Base-by-base conservation (phyloP, 1,140 invertebrate species). In the Cydia amplana region DNA sequence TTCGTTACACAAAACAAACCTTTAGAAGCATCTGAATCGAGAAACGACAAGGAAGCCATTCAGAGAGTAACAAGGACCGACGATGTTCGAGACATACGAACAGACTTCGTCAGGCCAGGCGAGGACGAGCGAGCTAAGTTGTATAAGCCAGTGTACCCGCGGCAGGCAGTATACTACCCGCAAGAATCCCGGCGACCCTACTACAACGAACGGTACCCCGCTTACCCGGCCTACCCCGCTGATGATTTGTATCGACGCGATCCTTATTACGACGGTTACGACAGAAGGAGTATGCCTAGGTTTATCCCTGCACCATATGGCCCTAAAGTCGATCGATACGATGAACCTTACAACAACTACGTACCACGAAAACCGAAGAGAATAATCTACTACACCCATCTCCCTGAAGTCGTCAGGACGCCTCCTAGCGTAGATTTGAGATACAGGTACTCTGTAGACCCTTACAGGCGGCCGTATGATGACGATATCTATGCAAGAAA, bases 1-100 rank as follows among this genome's bases (percentile, higher is more conserved):
- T 93, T 93, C 74, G 91, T 93, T 20, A 93, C 93, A 23, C 93
- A 93, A 81, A 92, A 93, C 74, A 93, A 93, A 83, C 79, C 80
- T 16, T 80, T 93, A 51, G 91, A 93, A 80, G 86, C 93, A 75
- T 91, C 92, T 18, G 93, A 93, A 81, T 92, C 91, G 1, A 84
- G 93, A 74, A 90, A 92, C 76, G 90, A 93, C 72, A 93, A 92
- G 80, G 90, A 93, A 82, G 85, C 91, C 46, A 80, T 93, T 10
- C 92, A 91, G 76, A 83, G 91, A 84, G 55, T 86, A 14, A 84
- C 87, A 70, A 84, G 90, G 74, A 89, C 82, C n/a, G 86, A 93
- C 78, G 87, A 93, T 79, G 79, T 93, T 77, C 86, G 93, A 78
- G 86, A 93, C 78, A 80, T 93, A 75, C 86, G 93, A 77, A 93